A percentile compares a stretch with the other conserved stretches of the same genome.
phyloP scores from a whole-genome alignment of 2,888 invertebrate species.

The Lycophotia porphyrea region DNA sequence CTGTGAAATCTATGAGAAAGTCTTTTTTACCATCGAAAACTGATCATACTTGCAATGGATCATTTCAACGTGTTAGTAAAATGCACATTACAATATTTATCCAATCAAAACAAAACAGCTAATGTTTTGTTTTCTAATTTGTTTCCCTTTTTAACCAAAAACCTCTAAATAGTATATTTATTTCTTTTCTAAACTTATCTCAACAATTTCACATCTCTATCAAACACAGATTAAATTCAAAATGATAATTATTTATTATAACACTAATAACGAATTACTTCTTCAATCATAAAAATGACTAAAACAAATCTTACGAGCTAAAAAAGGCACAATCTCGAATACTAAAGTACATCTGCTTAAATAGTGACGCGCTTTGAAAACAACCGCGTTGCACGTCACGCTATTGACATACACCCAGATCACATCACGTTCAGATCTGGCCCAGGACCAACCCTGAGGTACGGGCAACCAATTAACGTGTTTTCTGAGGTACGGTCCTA shows the following conservation, averaged over 20 bases:
- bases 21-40: neutral
- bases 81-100: constrained; percentile 16
- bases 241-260: constrained; percentile 8
- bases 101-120: neutral
- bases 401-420: neutral
- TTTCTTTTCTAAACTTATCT: constrained; percentile 8
- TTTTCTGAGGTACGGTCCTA: neutral
- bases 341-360: neutral
- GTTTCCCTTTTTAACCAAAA: neutral
- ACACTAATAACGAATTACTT: constrained; percentile 18
- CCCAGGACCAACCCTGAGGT: neutral
- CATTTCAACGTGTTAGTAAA: constrained; percentile 33
- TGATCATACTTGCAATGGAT: constrained; percentile 25
- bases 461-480: neutral
- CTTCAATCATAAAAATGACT: constrained; percentile 48
- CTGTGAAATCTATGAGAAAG: constrained; percentile 44
- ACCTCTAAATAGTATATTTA: neutral
- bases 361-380: neutral
- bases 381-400: no score
- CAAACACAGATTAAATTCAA: constrained; percentile 9
- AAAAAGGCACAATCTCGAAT: constrained; percentile 40
- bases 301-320: constrained; percentile 46
- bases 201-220: constrained; percentile 33
- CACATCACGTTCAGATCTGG: neutral
- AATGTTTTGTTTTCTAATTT: no score